Evolutionary conservation across 2,888 invertebrate genomes (phyloP), one percentile per base, ranked within the genome.

Genomic region (Eretmocerus hayati): DNA sequence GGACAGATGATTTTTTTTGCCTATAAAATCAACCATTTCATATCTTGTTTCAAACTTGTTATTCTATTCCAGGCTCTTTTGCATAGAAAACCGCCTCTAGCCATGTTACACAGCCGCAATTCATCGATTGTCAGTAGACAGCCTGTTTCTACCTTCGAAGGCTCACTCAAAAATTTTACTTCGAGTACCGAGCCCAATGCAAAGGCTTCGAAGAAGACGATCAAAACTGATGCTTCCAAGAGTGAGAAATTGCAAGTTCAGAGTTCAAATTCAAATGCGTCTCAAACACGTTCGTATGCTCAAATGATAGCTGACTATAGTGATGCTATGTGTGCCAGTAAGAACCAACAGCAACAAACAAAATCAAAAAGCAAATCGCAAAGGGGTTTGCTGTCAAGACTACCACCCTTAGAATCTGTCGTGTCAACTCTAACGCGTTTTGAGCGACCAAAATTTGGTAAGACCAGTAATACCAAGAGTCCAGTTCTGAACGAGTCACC

Each of bases 251-350:
- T 8, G 3, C 21, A 21, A 16, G 19, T 19, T 1, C n/a, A 31
- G 16, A 4, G 9, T 13, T 9, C n/a, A 5, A 15, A 33, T 13
- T 26, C 26, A 26, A 26, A 26, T 6, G 33, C 6, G 5, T 33
- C 33, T 33, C 33, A 16, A n/a, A 31, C 19, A 30, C 52, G 50
- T 1, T 53, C 57, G 1, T 61, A 61, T 31, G 57, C 58, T 1
- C 50, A 53, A 22, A 36, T 61, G 16, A 61, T 61, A 15, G 49
- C 52, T 2, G 56, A 57, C 16, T 59, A 57, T 32, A 55, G 52
- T 42, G 42, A n/a, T n/a, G n/a, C n/a, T n/a, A n/a, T n/a, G n/a
- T n/a, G n/a, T n/a, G n/a, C n/a, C n/a, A n/a, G n/a, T n/a, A n/a
- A n/a, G n/a, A n/a, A n/a, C n/a, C n/a, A n/a, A n/a, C n/a, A n/a